Evolutionary conservation across 2,888 invertebrate genomes (phyloP).

Genomic region (Pheosia tremula): DNA sequence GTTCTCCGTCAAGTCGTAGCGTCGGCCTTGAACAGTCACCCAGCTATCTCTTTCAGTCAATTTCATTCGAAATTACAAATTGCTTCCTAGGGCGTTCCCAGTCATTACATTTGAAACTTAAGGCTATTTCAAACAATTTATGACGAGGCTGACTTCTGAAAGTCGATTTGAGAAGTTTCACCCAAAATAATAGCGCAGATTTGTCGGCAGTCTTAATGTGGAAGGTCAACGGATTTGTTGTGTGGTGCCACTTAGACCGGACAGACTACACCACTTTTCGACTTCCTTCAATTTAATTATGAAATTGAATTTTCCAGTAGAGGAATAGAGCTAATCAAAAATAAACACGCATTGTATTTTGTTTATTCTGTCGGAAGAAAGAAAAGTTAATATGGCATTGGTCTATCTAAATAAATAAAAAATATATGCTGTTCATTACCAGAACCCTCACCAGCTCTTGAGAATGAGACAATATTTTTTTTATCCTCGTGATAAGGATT

Average conservation of each 20-base stretch:
- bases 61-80: constrained; percentile 48
- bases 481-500: too few species aligned
- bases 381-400: too few species aligned
- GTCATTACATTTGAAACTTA: constrained; percentile 52
- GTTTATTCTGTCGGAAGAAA: too few species aligned
- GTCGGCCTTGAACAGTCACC: constrained; percentile 22
- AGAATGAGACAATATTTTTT: too few species aligned
- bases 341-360: too few species aligned
- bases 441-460: too few species aligned
- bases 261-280: neutral
- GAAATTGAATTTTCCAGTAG: too few species aligned
- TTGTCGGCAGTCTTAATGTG: constrained; percentile 40
- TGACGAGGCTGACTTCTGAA: constrained; percentile 39
- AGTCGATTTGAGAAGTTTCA: constrained; percentile 39
- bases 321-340: too few species aligned
- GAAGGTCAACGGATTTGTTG: constrained; percentile 23
- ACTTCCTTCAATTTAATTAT: too few species aligned
- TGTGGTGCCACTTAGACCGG: constrained; percentile 1
- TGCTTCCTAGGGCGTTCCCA: constrained; percentile 41
- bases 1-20: constrained; percentile 20
- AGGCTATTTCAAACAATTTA: constrained; percentile 54
- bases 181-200: constrained; percentile 45
- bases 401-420: too few species aligned
- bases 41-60: constrained; percentile 33
- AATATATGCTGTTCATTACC: too few species aligned